Evolutionary conservation across 1,140 invertebrate species (phyloP), one percentile per base, ranked within the genome.

Genomic region (Panulirus ornatus): DNA sequence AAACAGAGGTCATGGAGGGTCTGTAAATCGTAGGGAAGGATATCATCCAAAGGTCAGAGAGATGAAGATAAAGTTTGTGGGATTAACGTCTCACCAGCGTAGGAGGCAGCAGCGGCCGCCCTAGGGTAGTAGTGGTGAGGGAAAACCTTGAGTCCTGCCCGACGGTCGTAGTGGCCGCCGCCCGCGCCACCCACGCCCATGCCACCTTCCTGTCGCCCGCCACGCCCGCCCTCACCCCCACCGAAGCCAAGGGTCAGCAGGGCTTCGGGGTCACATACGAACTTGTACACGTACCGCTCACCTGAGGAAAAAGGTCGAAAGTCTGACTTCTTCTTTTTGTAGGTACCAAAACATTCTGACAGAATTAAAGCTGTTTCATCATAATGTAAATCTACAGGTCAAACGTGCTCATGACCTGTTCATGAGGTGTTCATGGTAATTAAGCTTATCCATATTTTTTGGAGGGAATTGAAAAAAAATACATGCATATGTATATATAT

Each of bases 211-310:
- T 73, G 79, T 2, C 88, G 63, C 79, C 88, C 88, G 6, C 88
- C 78, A 9, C 88, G 78, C 79, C 88, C 88, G n/a, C 88, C 63
- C 8, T 89, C 88, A 6, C 88, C 88, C 2, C 79, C 86, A 16
- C 91, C 91, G 38, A 92, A 81, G 11, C 91, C 91, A 51, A 92
- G 85, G 76, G 91, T 92, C 79, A 92, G n/a, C 40, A 98, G 94
- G 0, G 97, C 97, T 92, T 98, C 97, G 1, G 97, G 98, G 94
- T 98, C 97, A 94, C 98, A 99, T 0, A 99, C 97, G 93, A 99
- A 99, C 94, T 98, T 98, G 94, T 99, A 99, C 16, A 99, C 98
- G 94, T 99, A 99, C 91, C 98, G 95, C 94, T 99, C 98, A 1
- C 98, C 97, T 95, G 95, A 6, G 38, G 47, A 27, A 5, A 58